Conservation (phyloP, 2,113 vertebrate species). For the Herpetotheres cachinnans region DNA sequence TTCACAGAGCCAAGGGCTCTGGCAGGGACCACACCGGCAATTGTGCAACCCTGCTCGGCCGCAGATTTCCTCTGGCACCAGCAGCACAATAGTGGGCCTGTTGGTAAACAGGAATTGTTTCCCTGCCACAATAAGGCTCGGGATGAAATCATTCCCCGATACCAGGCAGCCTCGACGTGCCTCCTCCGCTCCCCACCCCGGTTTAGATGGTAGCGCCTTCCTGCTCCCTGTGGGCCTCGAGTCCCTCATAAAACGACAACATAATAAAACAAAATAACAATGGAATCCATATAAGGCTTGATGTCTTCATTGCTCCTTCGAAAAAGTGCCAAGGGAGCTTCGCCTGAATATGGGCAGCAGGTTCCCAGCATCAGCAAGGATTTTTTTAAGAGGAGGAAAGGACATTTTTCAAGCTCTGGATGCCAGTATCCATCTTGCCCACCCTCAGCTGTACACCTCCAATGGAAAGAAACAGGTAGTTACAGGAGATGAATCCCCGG, state of each 20-base stretch:
- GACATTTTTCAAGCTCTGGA: neutral
- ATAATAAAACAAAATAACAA: slow-evolving; percentile 41
- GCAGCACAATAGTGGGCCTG: neutral
- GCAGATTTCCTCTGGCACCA: slow-evolving; percentile 12
- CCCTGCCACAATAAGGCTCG: neutral
- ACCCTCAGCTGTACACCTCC: neutral
- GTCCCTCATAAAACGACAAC: neutral
- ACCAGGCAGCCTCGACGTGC: neutral
- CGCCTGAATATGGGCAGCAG: neutral
- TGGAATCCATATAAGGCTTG: neutral
- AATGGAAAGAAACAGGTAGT: neutral
- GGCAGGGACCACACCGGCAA: neutral
- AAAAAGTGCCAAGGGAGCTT: neutral
- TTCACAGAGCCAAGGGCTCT: neutral
- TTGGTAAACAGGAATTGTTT: slow-evolving; percentile 16
- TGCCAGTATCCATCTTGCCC: neutral
- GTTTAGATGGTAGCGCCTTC: neutral
- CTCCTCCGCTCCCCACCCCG: neutral
- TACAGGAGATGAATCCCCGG: neutral
- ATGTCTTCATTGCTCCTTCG: neutral
- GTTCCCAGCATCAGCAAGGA: neutral
- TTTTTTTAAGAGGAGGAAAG: neutral
- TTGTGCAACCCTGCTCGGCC: neutral
- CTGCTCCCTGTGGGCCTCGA: neutral
- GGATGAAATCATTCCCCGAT: neutral